Percentiles rank a stretch among this genome's conserved stretches.
phyloP scores from a whole-genome alignment of 2,113 vertebrate species.

The Leptobrachium ailaonicum region DNA sequence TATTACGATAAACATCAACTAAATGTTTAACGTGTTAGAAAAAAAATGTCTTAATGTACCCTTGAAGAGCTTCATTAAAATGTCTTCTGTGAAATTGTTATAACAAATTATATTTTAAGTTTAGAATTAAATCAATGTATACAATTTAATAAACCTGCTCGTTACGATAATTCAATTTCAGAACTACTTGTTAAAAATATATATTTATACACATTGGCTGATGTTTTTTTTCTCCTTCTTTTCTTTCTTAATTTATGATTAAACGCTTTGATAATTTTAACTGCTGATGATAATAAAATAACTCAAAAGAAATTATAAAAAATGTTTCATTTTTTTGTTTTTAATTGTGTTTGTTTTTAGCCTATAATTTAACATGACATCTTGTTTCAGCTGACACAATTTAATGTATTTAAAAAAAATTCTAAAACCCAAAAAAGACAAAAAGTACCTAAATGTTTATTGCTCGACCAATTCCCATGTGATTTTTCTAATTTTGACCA shows the following conservation, averaged over 20 bases:
- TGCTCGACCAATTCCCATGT: background rate
- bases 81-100: no score
- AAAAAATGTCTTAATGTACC: no score
- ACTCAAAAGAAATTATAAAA: background rate
- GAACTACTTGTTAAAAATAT: no score
- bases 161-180: no score
- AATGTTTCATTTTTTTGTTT: conserved; percentile 12
- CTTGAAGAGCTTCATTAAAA: no score
- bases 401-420: background rate
- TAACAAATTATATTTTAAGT: no score
- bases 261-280: background rate
- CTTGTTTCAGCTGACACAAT: conserved; percentile 30
- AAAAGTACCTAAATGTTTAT: background rate
- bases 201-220: no score
- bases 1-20: no score
- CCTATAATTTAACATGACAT: conserved; percentile 33
- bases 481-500: background rate
- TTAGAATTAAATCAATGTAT: no score
- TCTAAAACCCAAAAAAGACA: background rate
- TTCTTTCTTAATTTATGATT: conserved; percentile 12
- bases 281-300: background rate
- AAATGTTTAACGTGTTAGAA: no score
- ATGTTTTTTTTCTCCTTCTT: no score
- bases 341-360: background rate
- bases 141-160: no score